Percentiles rank a stretch among this genome's conserved stretches.
Conservation (phyloP, 2,888 invertebrate species). For the Campoplex nolae region DNA sequence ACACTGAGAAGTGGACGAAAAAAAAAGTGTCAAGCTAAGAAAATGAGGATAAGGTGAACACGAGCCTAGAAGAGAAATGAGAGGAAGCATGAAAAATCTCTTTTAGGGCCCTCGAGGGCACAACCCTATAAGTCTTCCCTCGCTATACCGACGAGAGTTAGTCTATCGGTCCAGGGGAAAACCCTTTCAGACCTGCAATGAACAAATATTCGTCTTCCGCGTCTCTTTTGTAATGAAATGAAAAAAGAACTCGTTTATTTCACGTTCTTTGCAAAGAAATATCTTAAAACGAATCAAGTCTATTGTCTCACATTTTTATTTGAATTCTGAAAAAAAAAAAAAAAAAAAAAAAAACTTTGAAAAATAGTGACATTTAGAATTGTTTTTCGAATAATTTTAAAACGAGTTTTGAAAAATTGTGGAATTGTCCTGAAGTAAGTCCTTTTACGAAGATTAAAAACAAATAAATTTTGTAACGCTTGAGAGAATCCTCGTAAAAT, state of each 20-base stretch:
- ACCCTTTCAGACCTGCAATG: slow-evolving; percentile 35
- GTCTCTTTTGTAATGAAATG: neutral
- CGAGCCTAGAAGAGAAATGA: slow-evolving; percentile 5
- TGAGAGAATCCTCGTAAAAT: neutral
- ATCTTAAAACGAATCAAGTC: too few species aligned
- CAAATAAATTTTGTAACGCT: neutral
- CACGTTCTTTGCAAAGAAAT: neutral
- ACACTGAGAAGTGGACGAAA: slow-evolving; percentile 5
- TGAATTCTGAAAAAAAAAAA: too few species aligned
- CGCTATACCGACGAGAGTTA: slow-evolving; percentile 58
- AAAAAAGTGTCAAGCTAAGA: slow-evolving; percentile 29
- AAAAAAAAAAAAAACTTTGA: too few species aligned
- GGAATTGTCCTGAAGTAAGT: too few species aligned
- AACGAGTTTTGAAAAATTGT: neutral
- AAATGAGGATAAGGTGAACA: slow-evolving; percentile 47
- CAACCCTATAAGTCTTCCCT: slow-evolving; percentile 66
- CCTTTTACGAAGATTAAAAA: neutral
- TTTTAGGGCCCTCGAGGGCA: slow-evolving; percentile 64
- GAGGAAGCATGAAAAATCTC: slow-evolving; percentile 55
- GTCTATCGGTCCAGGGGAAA: slow-evolving; percentile 41
- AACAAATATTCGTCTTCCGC: slow-evolving; percentile 4
- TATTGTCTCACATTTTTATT: too few species aligned
- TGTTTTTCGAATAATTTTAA: neutral
- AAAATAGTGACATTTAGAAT: neutral
- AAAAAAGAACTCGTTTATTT: neutral